Base-by-base conservation (phyloP, 2,113 vertebrate species). In the Chamaea fasciata region DNA sequence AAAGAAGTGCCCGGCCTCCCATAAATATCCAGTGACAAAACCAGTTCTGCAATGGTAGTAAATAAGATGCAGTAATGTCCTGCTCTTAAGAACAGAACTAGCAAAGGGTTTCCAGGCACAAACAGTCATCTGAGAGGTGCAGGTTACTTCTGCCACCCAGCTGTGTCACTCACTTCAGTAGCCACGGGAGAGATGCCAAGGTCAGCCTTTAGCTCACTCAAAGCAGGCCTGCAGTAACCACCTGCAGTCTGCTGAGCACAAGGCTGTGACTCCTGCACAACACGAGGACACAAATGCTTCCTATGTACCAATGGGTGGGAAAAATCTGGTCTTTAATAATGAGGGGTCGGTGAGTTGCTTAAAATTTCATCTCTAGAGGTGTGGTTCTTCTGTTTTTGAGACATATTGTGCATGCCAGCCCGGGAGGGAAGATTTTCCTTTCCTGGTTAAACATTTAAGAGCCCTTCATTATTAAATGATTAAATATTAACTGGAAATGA, bases 401-500 rank as follows among this genome's bases (percentile, higher is more conserved):
- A 70, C 68, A 47, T 52, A 88, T 0, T 65, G 49, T 37, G 30
- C 47, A 17, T n/a, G 33, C 52, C 33, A 70, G 26, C 28, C 52
- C 52, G 24, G 50, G 41, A 77, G 42, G 56, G 68, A 87, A n/a
- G 26, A 60, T 44, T 42, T 68, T 83, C 41, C 50, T 71, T 81
- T 94, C 44, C 68, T 20, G 19, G 64, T 94, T 68, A 96, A 96
- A 89, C 64, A 84, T 83, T 86, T 59, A 92, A 80, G 20, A 86
- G 39, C 39, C 62, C 75, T 93, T 77, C 0, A 0, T 75, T 92
- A 89, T 41, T 64, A 83, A 83, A 73, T 62, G 35, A 90, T 89
- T 82, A 68, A 76, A 73, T 50, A 90, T 50, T 70, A 90, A 74
- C 86, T 93, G 31, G 53, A 93, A 96, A 70, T 52, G 20, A 59